Conservation (phyloP, 2,113 vertebrate genomes). For the Micronycteris hirsuta region DNA sequence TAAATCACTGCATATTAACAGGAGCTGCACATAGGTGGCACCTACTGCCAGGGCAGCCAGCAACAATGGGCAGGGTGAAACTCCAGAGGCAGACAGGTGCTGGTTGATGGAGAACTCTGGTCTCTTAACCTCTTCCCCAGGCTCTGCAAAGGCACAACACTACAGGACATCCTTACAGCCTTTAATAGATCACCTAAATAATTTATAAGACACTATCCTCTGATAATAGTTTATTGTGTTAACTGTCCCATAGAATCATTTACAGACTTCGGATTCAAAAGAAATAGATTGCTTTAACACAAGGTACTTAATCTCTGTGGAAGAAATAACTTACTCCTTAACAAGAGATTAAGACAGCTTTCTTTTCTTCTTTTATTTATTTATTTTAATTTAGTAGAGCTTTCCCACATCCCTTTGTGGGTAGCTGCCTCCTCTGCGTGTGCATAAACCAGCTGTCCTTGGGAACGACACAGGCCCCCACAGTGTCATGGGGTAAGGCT, state of each 20-base stretch:
- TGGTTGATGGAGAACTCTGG: neutral
- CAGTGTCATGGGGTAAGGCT: constrained; percentile 58
- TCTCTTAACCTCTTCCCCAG: neutral
- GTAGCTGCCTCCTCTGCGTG: constrained; percentile 69
- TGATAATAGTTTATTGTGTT: neutral
- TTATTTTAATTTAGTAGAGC: constrained; percentile 35
- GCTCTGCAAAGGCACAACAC: neutral
- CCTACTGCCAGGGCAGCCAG: neutral
- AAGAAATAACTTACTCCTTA: constrained; percentile 36
- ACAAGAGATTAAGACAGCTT: constrained; percentile 54
- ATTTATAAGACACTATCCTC: neutral
- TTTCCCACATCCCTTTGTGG: constrained; percentile 64
- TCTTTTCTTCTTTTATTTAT: neutral
- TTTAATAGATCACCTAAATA: neutral
- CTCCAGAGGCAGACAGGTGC: neutral
- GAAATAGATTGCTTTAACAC: neutral
- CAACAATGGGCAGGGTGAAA: neutral
- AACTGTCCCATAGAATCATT: neutral
- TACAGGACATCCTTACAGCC: neutral
- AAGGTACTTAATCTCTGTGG: constrained; percentile 28
- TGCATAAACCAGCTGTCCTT: constrained; percentile 72
- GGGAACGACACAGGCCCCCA: constrained; percentile 65
- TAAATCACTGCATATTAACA: constrained; percentile 14
- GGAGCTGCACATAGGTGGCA: neutral
- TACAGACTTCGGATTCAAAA: neutral